These are phyloP conservation scores for Horisme vitalbata DNA, from an alignment of 2,888 invertebrate species.

Conservation along the genomic window DNA sequence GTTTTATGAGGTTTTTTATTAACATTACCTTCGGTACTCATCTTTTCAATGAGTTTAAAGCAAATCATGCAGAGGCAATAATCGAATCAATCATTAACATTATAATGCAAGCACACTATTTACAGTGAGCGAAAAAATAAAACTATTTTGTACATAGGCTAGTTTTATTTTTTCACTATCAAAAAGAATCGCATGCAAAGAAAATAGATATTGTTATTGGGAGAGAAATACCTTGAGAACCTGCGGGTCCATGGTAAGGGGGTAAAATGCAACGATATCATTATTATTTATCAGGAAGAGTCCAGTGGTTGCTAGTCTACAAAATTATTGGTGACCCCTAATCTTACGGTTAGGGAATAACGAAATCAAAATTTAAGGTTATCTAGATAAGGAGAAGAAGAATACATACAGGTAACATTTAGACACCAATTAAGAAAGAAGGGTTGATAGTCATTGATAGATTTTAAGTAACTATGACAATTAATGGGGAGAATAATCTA, in stretches of 20 bases:
- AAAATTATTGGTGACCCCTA: constrained; percentile 68
- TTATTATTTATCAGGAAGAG: constrained; percentile 76
- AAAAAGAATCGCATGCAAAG: constrained; percentile 69
- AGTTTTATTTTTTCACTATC: constrained; percentile 47
- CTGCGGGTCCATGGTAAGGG: constrained; percentile 81
- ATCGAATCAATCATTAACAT: constrained; percentile 36
- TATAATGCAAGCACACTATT: constrained; percentile 62
- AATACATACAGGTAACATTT: constrained; percentile 70
- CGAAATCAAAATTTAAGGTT: constrained; percentile 58
- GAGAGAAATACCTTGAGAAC: constrained; percentile 84
- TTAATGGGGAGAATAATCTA: constrained; percentile 43
- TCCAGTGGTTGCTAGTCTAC: constrained; percentile 54
- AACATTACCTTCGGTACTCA: constrained; percentile 21
- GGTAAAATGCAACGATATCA: constrained; percentile 79
- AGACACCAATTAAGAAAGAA: constrained; percentile 71
- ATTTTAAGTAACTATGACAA: constrained; percentile 52
- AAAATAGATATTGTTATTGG: constrained; percentile 75
- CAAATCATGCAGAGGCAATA: constrained; percentile 58
- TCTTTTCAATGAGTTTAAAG: constrained; percentile 37
- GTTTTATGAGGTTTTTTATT: constrained; percentile 33
- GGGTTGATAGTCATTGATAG: constrained; percentile 53
- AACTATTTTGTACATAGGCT: constrained; percentile 7
- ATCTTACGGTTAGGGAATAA: constrained; percentile 47
- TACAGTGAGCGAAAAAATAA: constrained; percentile 53
- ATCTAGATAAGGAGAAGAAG: constrained; percentile 62